Base-by-base conservation (phyloP, 2,797 vertebrate species). In the Siniperca scherzeri region DNA sequence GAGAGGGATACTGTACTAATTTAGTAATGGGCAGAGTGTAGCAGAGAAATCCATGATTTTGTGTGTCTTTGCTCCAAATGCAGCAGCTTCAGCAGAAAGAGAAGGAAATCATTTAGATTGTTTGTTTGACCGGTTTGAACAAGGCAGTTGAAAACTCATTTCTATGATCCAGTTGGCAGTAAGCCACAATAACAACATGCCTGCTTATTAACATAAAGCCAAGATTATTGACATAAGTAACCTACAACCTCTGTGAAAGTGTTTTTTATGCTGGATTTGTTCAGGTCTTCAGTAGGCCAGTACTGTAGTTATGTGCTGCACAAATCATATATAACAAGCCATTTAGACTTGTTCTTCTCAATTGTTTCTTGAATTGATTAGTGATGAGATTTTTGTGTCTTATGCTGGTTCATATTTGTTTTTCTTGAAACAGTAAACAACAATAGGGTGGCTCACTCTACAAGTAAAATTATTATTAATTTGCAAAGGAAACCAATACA, bases 31-130 rank as follows among this genome's bases (percentile, higher is more conserved):
- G 30, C 3, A 30, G 30, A 30, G 30, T 30, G 30, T 30, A 3
- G 30, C 30, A 30, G 30, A 30, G 30, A 30, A 30, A 30, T 30
- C 30, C 30, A 0, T 30, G 30, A 30, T 30, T 30, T 77, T 73
- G 82, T 74, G 36, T 81, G 84, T 79, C 70, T 88, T 82, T 81
- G 77, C 72, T 89, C 85, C 86, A 80, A 84, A 82, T 81, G 79
- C 74, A 64, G 89, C 91, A 90, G 92, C 88, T 91, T 89, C 87
- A 83, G 85, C 69, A 81, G 80, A 74, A 89, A 69, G 78, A 85
- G 68, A 84, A 91, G 90, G 89, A 90, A 92, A 91, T 90, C 74
- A 80, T 91, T 92, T 70, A 52, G 75, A 86, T 83, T 64, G 61
- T 81, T 89, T 91, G 78, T 91, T 89, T 86, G 80, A 85, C 78